Conservation (phyloP, 2,797 vertebrate genomes). For the Linurgus olivaceus region DNA sequence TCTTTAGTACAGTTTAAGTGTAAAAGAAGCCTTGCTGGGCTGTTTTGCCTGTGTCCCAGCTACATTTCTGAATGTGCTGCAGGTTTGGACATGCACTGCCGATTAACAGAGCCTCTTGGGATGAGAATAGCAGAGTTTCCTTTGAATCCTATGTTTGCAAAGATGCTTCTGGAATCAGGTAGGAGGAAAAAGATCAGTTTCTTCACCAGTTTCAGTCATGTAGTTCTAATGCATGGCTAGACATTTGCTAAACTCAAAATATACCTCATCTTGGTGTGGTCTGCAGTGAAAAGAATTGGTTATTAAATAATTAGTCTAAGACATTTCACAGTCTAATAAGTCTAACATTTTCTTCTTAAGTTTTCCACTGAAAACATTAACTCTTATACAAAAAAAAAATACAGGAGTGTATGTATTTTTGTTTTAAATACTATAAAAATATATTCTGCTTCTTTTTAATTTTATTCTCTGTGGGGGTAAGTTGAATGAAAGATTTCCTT, state of each 20-base stretch:
- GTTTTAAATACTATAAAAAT: neutral
- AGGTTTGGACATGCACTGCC: slow-evolving; percentile 96
- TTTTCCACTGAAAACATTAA: neutral
- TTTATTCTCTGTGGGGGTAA: neutral
- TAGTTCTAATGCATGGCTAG: neutral
- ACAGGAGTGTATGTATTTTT: neutral
- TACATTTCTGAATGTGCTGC: neutral
- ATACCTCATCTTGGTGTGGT: neutral
- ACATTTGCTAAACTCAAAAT: neutral
- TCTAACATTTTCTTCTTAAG: neutral
- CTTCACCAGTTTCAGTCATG: neutral
- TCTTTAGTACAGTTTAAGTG: neutral
- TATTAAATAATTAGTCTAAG: neutral
- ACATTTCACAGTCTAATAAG: neutral
- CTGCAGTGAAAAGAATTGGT: neutral
- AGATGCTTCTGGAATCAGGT: slow-evolving; percentile 97
- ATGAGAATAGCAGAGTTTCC: slow-evolving; percentile 97
- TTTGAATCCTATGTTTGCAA: slow-evolving; percentile 97
- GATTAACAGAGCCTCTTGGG: slow-evolving; percentile 91
- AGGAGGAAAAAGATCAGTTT: neutral
- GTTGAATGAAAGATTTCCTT: neutral
- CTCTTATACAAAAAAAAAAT: neutral
- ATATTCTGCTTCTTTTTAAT: neutral
- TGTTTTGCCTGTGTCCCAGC: neutral
- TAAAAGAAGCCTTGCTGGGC: neutral